These are phyloP conservation scores for Physocephala rufipes DNA, from an alignment of 2,888 invertebrate species.

Conservation along the genomic window DNA sequence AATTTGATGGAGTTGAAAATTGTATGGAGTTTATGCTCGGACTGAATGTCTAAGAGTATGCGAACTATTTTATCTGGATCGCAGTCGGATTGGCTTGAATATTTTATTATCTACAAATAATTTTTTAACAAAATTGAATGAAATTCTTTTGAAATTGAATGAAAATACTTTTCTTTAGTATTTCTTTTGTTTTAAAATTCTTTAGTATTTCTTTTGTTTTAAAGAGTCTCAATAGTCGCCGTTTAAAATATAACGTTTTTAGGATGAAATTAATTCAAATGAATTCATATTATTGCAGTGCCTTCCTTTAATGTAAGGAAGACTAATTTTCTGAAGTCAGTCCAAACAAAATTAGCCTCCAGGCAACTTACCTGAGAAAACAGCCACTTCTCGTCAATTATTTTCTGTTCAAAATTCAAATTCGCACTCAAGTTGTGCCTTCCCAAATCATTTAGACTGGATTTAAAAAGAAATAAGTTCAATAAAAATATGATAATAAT, in stretches of 20 bases:
- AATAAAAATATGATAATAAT: slow-evolving; percentile 8
- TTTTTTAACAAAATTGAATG: background rate
- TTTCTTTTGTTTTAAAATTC: background rate
- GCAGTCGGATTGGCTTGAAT: slow-evolving; percentile 56
- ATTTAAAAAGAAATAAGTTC: slow-evolving; percentile 3
- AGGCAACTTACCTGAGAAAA: slow-evolving; percentile 61
- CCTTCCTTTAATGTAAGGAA: background rate
- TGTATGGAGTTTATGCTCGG: slow-evolving; percentile 65
- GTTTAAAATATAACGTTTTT: background rate
- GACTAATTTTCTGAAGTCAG: background rate
- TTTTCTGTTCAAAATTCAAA: slow-evolving; percentile 51
- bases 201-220: background rate
- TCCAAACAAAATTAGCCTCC: background rate
- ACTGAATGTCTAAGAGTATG: slow-evolving; percentile 62
- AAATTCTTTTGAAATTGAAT: background rate
- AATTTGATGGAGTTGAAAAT: slow-evolving; percentile 66
- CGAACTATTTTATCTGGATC: slow-evolving; percentile 57
- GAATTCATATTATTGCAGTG: background rate
- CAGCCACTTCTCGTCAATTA: slow-evolving; percentile 65
- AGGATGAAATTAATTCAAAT: background rate
- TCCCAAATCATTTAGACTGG: slow-evolving; percentile 49
- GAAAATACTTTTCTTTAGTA: background rate
- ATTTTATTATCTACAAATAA: slow-evolving; percentile 59
- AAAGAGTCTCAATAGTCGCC: background rate
- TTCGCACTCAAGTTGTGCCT: slow-evolving; percentile 42